Base-by-base conservation (phyloP, 1,140 invertebrate genomes). In the Aethina tumida region DNA sequence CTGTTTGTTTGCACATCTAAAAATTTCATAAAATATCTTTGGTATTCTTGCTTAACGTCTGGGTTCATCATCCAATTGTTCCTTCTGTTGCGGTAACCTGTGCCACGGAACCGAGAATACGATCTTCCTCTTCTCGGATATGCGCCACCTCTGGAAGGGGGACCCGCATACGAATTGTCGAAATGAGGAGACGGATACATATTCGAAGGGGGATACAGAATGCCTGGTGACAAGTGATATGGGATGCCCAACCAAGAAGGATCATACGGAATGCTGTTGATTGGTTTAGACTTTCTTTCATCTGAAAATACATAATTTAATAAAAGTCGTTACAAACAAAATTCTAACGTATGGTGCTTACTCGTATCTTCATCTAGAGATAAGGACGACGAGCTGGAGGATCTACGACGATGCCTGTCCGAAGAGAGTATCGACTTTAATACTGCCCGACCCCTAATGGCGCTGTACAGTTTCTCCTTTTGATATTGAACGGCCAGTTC, bases 401-500 rank as follows among this genome's bases (percentile, higher is more conserved):
- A 37, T 24, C 30, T 44, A 19, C 20, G 21, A n/a, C 25, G 41
- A 19, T 56, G 50, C 18, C 45, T 49, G 9, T 29, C 36, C 5
- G 44, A 38, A 12, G 46, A 34, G 30, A 62, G 16, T 27, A 54
- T 49, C 55, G 56, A 45, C 58, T 66, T 41, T 51, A 56, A 35
- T 29, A 56, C 52, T 10, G 46, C 59, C 28, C 53, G 40, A 35
- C 73, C 70, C 47, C 70, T 69, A 9, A 75, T 54, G 1, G 71
- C 70, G 21, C 72, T 62, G 19, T 67, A 65, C 2, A 76, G 53
- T 41, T 69, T 67, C 31, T 71, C 62, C 39, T 65, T 57, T 56
- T 75, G 71, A 24, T 67, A 65, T 18, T 69, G 61, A 5, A 76
- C 46, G 21, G 69, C 54, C 10, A 66, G 56, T 51, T 77, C 73